Base-by-base conservation (phyloP, 2,888 invertebrate species). In the Coleophora deauratella region DNA sequence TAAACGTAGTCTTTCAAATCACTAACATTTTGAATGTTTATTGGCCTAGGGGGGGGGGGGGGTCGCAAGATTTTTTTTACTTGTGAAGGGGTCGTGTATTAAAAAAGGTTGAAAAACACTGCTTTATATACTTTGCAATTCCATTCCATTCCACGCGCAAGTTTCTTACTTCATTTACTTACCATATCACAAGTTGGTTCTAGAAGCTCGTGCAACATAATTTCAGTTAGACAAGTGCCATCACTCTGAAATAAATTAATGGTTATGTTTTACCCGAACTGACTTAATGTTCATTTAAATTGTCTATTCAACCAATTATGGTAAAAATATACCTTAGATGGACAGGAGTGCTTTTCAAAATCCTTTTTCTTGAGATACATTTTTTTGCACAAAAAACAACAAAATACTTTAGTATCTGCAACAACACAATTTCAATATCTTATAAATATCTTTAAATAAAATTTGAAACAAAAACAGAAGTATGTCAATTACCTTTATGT, bases 311-410 rank as follows among this genome's bases (percentile, higher is more conserved):
- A n/a, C n/a, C 40, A 42, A 43, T 46, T 45, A 37, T 48, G 46
- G 10, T 21, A 31, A 27, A 34, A 33, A 40, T 37, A 28, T 46
- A 55, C 52, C 43, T 49, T 43, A 34, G 47, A 56, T 57, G 38
- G 42, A 53, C 82, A 82, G 3, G 38, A 43, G 50, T 82, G 82
- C 10, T 51, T 40, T 32, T 69, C 66, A 46, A 74, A 76, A 36
- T 62, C 55, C 27, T 58, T 61, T 43, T 55, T 69, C 33, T 71
- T 72, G n/a, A 77, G 40, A 55, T 65, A 82, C 57, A 70, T 72
- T 54, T 73, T 79, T 48, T 78, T 79, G 52, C 82, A 82, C n/a
- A 64, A 33, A 31, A 63, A 43, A 52, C 82, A 84, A 45, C 65
- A 67, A 9, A 67, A 47, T 1, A 79, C 55, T 51, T 67, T 73